Evolutionary conservation across 2,113 vertebrate genomes (phyloP).

Genomic region (Nanorana parkeri): DNA sequence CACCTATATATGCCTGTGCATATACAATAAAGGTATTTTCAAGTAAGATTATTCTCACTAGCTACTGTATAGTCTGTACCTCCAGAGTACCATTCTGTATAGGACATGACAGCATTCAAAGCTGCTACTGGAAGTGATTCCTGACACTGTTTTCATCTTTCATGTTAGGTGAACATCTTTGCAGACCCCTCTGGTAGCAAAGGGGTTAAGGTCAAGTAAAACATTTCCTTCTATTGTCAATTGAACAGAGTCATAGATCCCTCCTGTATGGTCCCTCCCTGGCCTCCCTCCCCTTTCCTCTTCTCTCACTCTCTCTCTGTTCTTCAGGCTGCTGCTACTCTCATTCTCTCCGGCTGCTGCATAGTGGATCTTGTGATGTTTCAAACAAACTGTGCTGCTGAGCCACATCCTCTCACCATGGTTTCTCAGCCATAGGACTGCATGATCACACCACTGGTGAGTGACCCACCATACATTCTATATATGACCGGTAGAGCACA

Average conservation of each 20-base stretch:
- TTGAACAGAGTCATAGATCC: conserved; percentile 49
- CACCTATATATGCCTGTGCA: no score
- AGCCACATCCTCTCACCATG: conserved; percentile 37
- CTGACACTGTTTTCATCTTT: conserved; percentile 5
- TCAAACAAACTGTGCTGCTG: conserved; percentile 40
- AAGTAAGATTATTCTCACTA: no score
- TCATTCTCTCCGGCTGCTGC: conserved; percentile 44
- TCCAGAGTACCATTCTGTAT: neutral
- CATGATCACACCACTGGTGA: conserved; percentile 40
- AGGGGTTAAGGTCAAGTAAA: conserved; percentile 56
- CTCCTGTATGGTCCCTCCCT: conserved; percentile 49
- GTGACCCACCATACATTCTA: conserved; percentile 13
- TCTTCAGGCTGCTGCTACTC: conserved; percentile 35
- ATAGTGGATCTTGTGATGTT: conserved; percentile 55
- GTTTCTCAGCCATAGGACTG: conserved; percentile 29
- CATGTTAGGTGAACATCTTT: conserved; percentile 47
- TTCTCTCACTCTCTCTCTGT: conserved; percentile 47
- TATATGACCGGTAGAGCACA: neutral
- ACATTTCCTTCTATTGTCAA: conserved; percentile 58
- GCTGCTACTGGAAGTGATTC: conserved; percentile 14
- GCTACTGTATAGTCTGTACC: neutral
- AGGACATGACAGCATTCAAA: neutral
- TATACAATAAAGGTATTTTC: no score
- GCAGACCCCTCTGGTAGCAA: conserved; percentile 41
- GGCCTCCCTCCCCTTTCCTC: conserved; percentile 49